Evolutionary conservation across 2,113 vertebrate genomes (phyloP), one percentile per base, ranked within the genome.

Genomic region (Semicossyphus pulcher): DNA sequence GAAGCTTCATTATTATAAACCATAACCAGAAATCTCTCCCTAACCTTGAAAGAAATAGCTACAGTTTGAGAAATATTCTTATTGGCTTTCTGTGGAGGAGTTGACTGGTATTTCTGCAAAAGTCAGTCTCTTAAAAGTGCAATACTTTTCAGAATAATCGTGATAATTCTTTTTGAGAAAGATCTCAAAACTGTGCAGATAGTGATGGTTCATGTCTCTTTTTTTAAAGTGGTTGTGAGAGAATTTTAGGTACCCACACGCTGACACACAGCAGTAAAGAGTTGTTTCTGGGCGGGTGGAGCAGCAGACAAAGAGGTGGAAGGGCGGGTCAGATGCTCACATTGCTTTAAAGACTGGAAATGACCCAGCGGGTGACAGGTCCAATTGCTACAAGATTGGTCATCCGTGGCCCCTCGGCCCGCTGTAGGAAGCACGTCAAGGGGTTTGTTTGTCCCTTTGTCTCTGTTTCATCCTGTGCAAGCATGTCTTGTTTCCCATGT

Each of bases 341-440:
- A 4, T 57, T 45, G 47, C 49, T 64, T 68, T 64, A 36, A 57
- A 28, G 26, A 29, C 39, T 79, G 84, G 76, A 90, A 75, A 65
- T 66, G 45, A 77, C 73, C 63, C 37, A 29, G 32, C 39, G 25
- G 67, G 60, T 67, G 34, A 65, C 45, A 61, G 54, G 28, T 29
- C 61, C 51, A 53, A 65, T 66, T 75, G 54, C 39, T 49, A 28
- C 32, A 64, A 49, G n/a, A 57, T 23, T 9, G 31, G 51, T 80
- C 57, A 62, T 56, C 52, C 9, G n/a, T 52, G 34, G 51, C 15
- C 21, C 47, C 34, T 36, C 36, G 1, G 11, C 42, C 68, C 42
- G n/a, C 52, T 72, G 51, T 21, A 78, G 76, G 74, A 88, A 88
- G 58, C 12, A 2, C 28, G 25, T 73, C 47, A 51, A 63, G 12